Base-by-base conservation (phyloP, 1,140 invertebrate genomes). In the Drepana arcuata region DNA sequence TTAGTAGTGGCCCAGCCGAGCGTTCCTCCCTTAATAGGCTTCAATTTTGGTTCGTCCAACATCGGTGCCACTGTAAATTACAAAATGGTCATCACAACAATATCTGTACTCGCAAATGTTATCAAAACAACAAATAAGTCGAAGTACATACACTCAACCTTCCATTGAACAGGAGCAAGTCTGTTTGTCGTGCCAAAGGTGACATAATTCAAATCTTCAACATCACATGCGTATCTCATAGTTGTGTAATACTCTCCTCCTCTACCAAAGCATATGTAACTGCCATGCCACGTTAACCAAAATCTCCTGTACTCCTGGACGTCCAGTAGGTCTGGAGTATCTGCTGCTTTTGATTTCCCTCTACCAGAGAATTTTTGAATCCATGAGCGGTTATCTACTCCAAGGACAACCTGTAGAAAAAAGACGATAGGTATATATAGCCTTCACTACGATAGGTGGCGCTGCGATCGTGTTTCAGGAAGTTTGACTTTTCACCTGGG, bases 271-370 rank as follows among this genome's bases (percentile, higher is more conserved):
- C 18, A 18, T 9, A 64, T 14, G n/a, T 7, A 16, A 14, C 86
- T 87, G 48, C 86, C 85, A 24, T 82, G 64, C 89, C 90, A 92
- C 41, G 88, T 85, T 11, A 94, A 80, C 91, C 91, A 93, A 65
- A 94, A 94, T 18, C 87, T 88, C 37, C 88, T 88, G 55, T 84
- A 88, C 52, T 92, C 90, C 14, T 86, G 80, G 4, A 41, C 63
- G 48, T 71, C 87, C 13, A 93, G 59, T 40, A 92, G 86, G 16
- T 82, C 85, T 1, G 88, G 88, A 4, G 90, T 91, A 5, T 35
- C 13, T 9, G 86, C 84, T 7, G 72, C 81, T 55, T n/a, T n/a
- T n/a, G n/a, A n/a, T n/a, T 89, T 86, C 9, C 28, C 34, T 2
- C 31, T 27, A 21, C 16, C 23, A 10, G 40, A 21, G 18, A 14